Conservation (phyloP, 2,113 vertebrate species). For the Laticauda colubrina region DNA sequence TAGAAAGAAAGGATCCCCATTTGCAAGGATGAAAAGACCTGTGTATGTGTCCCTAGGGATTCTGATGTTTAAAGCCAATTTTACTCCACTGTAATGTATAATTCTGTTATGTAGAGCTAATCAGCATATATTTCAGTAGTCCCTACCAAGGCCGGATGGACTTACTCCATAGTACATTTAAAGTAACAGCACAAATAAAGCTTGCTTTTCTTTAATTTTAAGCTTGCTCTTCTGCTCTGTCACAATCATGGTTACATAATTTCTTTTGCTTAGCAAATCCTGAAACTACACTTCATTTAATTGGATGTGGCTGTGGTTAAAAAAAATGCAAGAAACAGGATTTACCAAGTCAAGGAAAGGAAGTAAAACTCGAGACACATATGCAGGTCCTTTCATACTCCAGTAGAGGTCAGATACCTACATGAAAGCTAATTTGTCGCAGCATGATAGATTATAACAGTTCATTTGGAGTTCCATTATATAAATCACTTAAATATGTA, state of each 20-base stretch:
- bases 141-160: background rate
- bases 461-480: constrained; percentile 68
- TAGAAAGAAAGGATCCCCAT: background rate
- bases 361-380: constrained; percentile 32
- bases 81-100: background rate
- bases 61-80: background rate
- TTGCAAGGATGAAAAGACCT: background rate
- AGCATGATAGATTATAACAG: constrained; percentile 72
- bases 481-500: constrained; percentile 78
- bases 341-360: constrained; percentile 29
- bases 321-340: background rate
- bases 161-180: background rate
- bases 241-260: background rate
- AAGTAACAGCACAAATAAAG: background rate
- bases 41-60: background rate
- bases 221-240: background rate
- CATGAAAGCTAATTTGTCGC: constrained; percentile 69
- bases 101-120: background rate
- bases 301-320: constrained; percentile 14
- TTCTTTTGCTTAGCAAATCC: background rate
- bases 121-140: background rate
- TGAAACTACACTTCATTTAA: background rate
- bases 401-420: constrained; percentile 71
- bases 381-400: constrained; percentile 61
- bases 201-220: background rate